Percentiles rank a stretch among this genome's conserved stretches.
These are phyloP conservation scores for Hyla sarda DNA, from an alignment of 2,113 vertebrate species.

Conservation along the genomic window DNA sequence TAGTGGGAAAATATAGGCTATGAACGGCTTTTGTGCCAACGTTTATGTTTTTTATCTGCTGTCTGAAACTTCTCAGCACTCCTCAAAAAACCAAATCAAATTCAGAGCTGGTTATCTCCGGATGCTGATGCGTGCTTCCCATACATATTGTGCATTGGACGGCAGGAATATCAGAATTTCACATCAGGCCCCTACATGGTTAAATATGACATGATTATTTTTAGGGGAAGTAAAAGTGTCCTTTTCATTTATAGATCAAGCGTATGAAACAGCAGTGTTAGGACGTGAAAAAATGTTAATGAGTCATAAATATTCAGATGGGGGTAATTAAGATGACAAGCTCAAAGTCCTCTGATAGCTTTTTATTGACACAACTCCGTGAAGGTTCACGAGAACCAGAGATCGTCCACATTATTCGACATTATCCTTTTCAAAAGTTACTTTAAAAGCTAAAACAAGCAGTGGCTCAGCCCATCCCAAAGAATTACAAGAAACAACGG, in stretches of 20 bases:
- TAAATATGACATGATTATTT: conserved; percentile 28
- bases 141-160: neutral
- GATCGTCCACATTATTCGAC: conserved; percentile 36
- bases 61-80: neutral
- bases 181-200: neutral
- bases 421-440: conserved; percentile 35
- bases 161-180: neutral
- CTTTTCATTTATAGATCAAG: conserved; percentile 49
- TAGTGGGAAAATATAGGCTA: neutral
- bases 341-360: conserved; percentile 27
- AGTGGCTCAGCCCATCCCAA: neutral
- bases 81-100: conserved; percentile 29
- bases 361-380: conserved; percentile 50
- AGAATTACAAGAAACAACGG: conserved; percentile 22
- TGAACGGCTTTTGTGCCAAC: neutral
- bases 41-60: neutral
- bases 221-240: conserved; percentile 4
- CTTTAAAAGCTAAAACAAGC: conserved; percentile 26
- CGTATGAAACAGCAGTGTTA: conserved; percentile 46
- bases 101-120: neutral
- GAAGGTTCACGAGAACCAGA: conserved; percentile 44
- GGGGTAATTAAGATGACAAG: conserved; percentile 54
- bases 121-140: neutral
- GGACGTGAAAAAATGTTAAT: conserved; percentile 53
- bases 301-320: conserved; percentile 56